Evolutionary conservation across 2,113 vertebrate genomes (phyloP).

Genomic region (Papio anubis): DNA sequence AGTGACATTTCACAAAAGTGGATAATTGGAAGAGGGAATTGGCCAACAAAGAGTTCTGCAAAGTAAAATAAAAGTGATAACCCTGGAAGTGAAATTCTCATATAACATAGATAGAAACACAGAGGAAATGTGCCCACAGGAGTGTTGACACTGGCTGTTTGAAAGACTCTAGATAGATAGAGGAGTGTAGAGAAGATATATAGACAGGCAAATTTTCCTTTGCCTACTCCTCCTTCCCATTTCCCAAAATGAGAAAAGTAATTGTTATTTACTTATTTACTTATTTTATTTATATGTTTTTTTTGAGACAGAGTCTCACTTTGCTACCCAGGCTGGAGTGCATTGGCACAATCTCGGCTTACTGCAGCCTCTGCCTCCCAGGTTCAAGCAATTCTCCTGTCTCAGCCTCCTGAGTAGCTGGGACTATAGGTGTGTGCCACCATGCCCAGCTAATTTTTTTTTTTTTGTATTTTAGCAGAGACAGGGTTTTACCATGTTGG

Average conservation of each 20-base stretch:
- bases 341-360: no score
- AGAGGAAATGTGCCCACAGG: neutral
- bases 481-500: no score
- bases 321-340: no score
- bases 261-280: neutral
- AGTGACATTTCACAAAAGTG: neutral
- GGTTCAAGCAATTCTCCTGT: no score
- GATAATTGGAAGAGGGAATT: neutral
- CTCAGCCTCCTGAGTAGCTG: no score
- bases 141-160: neutral
- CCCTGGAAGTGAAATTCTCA: neutral
- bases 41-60: neutral
- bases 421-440: no score
- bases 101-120: neutral
- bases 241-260: neutral
- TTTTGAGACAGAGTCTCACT: no score
- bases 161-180: neutral
- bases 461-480: no score
- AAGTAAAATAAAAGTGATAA: neutral
- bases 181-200: no score
- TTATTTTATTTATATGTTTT: no score
- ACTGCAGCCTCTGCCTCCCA: no score
- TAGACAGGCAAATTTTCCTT: neutral
- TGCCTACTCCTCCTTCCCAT: neutral
- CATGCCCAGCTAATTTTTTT: no score